A percentile compares a stretch with the other conserved stretches of the same genome.
phyloP scores from a whole-genome alignment of 2,797 vertebrate genomes.

The Cuniculus paca region DNA sequence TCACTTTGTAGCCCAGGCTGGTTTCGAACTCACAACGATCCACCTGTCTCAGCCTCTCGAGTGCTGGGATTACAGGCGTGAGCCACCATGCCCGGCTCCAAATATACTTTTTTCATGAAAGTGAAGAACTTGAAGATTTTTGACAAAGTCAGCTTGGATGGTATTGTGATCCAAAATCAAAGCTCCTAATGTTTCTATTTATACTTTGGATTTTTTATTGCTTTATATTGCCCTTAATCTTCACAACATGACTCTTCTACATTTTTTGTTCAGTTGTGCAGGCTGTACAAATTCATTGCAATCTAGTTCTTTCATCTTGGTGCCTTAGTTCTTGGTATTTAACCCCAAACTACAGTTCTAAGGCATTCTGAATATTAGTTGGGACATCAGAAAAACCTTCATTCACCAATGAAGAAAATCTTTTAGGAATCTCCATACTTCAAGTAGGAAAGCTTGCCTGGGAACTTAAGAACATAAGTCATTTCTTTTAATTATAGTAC shows the following conservation, averaged over 20 bases:
- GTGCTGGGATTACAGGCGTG: too few species aligned
- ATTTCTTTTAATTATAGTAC: constrained; percentile 56
- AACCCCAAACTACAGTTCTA: not conserved
- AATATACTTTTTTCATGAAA: not conserved
- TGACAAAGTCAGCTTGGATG: not conserved
- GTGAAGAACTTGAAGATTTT: not conserved
- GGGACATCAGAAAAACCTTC: not conserved
- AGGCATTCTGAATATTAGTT: not conserved
- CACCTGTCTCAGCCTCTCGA: too few species aligned
- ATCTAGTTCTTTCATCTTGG: not conserved
- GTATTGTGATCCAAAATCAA: not conserved
- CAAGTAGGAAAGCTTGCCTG: constrained; percentile 38
- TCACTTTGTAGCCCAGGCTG: too few species aligned
- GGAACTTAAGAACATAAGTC: constrained; percentile 4
- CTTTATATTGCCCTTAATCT: not conserved
- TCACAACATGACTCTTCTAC: not conserved
- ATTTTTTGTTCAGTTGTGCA: constrained; percentile 35
- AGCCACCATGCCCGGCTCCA: too few species aligned
- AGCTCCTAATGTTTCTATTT: not conserved
- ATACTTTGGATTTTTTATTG: constrained; percentile 12
- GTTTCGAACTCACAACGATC: too few species aligned
- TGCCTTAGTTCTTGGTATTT: constrained; percentile 17
- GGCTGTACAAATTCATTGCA: not conserved
- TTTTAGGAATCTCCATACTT: constrained; percentile 17
- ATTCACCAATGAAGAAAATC: not conserved